Base-by-base conservation (phyloP, 2,113 vertebrate species). In the Gymnocephalus cernua region DNA sequence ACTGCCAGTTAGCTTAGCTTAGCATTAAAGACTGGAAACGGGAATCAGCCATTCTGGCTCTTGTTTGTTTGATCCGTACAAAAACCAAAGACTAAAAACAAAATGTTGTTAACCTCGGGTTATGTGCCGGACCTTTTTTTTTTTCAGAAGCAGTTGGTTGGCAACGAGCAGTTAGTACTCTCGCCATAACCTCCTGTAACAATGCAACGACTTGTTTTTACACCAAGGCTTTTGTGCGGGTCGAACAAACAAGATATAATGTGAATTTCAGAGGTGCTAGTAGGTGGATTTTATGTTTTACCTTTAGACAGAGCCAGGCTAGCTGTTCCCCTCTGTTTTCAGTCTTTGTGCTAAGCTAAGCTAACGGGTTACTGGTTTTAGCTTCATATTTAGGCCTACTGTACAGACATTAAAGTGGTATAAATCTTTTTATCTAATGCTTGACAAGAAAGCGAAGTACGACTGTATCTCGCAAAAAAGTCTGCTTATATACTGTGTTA, bases 321-420 rank as follows among this genome's bases (percentile, higher is more conserved):
- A 27, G 64, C 16, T 29, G 25, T 68, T n/a, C 14, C 3, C 19
- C 16, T 25, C 16, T 14, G 9, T 68, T 32, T 35, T 3, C 19
- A 67, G 45, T 29, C 15, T 51, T 50, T n/a, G 18, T 67, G 47
- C 47, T 67, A 67, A 51, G 65, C 65, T 67, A 51, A 51, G 65
- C 18, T 50, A 67, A 50, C 16, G 1, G 7, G 18, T 7, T 35
- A 27, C 65, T 51, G 47, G 12, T 14, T 38, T 29, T 54, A 38
- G 48, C 4, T 38, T 27, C 32, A 56, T 38, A 38, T 38, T 38
- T 38, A 38, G 38, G 38, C 38, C 38, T 38, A 27, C 35, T 10
- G 27, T 35, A 6, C 29, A 51, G 12, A 38, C 12, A 53, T 23
- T 19, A 27, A 8, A 19, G 41, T 11, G 44, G 7, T 59, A 19